Evolutionary conservation across 2,888 invertebrate genomes (phyloP).

Genomic region (Ormyrus labotus): DNA sequence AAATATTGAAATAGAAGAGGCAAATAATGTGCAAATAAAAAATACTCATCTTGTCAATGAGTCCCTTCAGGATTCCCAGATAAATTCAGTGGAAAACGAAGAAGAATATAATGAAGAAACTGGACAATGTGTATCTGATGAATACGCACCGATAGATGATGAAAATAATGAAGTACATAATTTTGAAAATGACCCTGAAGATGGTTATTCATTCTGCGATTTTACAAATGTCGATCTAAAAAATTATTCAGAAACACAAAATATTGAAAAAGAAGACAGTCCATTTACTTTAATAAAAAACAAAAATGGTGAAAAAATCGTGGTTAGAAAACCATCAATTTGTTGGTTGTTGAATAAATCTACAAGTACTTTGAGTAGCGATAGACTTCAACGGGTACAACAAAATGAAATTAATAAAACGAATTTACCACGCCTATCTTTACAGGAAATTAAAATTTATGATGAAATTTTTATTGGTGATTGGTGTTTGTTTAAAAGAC

Average conservation of each 20-base stretch:
- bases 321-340: constrained; percentile 15
- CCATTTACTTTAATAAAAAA: background rate
- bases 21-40: no score
- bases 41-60: no score
- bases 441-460: background rate
- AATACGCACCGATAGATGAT: no score
- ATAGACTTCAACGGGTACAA: constrained; percentile 39
- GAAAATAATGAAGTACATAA: no score
- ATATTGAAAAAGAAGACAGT: background rate
- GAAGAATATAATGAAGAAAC: no score
- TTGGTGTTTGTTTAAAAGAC: constrained; percentile 53
- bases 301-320: background rate
- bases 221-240: background rate
- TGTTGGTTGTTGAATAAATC: constrained; percentile 44
- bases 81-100: no score
- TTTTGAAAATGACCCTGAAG: no score
- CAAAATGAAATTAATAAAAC: background rate
- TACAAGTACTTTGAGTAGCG: constrained; percentile 40
- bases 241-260: background rate
- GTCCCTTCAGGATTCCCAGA: no score
- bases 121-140: no score
- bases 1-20: no score
- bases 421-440: background rate
- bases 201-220: no score
- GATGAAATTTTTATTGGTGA: constrained; percentile 48